Conservation (phyloP, 2,888 invertebrate genomes). For the Phasia obesa region DNA sequence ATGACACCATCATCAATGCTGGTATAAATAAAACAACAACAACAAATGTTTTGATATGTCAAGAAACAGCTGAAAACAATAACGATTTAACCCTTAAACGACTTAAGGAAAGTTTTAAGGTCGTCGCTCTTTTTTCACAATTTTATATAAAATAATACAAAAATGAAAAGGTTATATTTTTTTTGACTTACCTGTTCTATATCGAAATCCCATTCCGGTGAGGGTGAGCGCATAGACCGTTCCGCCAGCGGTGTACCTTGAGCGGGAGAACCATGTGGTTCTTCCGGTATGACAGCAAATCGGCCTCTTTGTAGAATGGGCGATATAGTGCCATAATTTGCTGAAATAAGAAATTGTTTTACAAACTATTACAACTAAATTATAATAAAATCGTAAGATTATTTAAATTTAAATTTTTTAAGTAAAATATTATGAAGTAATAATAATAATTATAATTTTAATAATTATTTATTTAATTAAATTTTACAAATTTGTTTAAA, state of each 20-base stretch:
- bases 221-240: constrained; percentile 79
- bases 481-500: too few species aligned
- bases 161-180: neutral
- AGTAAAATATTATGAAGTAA: too few species aligned
- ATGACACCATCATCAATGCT: neutral
- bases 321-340: constrained; percentile 82
- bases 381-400: too few species aligned
- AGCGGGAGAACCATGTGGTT: constrained; percentile 82
- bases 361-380: too few species aligned
- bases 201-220: constrained; percentile 83
- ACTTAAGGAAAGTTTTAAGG: neutral
- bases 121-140: constrained; percentile 32
- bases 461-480: too few species aligned
- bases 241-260: constrained; percentile 77
- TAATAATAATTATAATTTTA: too few species aligned
- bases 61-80: neutral
- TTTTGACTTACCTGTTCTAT: constrained; percentile 80
- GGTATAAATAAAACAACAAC: neutral
- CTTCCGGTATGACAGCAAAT: constrained; percentile 83
- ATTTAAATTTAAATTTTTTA: too few species aligned
- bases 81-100: neutral
- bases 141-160: neutral
- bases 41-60: constrained; percentile 2
- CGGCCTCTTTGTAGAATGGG: constrained; percentile 82
- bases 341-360: constrained; percentile 73